Evolutionary conservation across 2,113 vertebrate genomes (phyloP), one percentile per base, ranked within the genome.

Genomic region (Anseranas semipalmata): DNA sequence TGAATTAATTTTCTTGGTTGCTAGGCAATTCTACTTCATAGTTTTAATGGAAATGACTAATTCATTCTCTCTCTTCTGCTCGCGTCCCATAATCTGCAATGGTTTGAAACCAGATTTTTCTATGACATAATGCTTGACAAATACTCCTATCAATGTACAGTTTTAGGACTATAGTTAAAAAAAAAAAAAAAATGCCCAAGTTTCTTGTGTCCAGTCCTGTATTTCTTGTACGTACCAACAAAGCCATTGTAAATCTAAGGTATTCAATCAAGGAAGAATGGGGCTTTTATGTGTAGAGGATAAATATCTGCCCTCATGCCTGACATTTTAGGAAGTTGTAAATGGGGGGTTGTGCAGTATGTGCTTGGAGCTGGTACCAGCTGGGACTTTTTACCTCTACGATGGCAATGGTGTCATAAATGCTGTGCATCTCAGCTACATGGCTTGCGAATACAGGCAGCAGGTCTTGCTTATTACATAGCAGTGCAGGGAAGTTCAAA

Each of bases 1-100:
- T 92, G 96, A 96, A 95, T 93, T 95, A 89, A 96, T 96, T 96
- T 89, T 92, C 85, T 90, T 92, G 88, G 96, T 96, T 97, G 95
- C 96, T 97, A 96, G 90, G 96, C 96, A 95, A 93, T 96, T 81
- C 86, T 85, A n/a, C 76, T 94, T 93, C 96, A 92, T 80, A 92
- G 85, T 94, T 97, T 96, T 95, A 95, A 94, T 96, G 94, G 88
- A 93, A 96, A 94, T 94, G 79, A 96, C 93, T 96, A 90, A 92
- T 92, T 92, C 90, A 68, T 60, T 13, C 45, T 78, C 50, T 21
- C 50, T 52, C 24, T 52, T 52, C 50, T 15, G 73, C 52, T 94
- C 66, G 87, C 66, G 37, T 90, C 96, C 85, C 93, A 92, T 85
- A 94, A 93, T 59, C 77, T 56, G 62, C 52, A 48, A n/a, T 81